Evolutionary conservation across 1,140 invertebrate species (phyloP).

Genomic region (Ips typographus): DNA sequence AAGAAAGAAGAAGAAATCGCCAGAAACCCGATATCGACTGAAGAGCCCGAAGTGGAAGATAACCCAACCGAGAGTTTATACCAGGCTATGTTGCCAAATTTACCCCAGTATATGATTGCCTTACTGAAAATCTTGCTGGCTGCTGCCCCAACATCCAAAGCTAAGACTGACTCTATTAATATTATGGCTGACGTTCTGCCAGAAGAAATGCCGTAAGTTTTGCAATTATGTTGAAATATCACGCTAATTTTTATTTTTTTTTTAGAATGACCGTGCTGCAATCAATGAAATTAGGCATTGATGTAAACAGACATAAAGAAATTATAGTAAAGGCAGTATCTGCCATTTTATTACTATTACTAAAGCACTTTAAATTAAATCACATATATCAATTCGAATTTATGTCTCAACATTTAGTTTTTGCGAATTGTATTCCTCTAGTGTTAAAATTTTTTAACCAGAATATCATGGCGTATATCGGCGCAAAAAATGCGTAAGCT

Average conservation of each 20-base stretch:
- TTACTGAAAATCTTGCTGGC: conserved; percentile 95
- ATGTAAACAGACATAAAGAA: conserved; percentile 98
- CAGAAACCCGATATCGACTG: conserved; percentile 68
- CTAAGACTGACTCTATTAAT: conserved; percentile 98
- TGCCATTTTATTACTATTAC: conserved; percentile 85
- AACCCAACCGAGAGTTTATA: conserved; percentile 88
- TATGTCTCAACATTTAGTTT: conserved; percentile 97
- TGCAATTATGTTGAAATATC: no score
- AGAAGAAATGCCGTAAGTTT: conserved; percentile 82
- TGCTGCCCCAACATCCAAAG: conserved; percentile 95
- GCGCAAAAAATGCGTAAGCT: conserved; percentile 86
- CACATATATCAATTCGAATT: conserved; percentile 99
- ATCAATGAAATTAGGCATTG: conserved; percentile 94
- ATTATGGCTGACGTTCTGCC: conserved; percentile 97
- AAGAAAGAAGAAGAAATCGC: conserved; percentile 81
- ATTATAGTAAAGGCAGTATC: conserved; percentile 98
- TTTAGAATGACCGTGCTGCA: conserved; percentile 85
- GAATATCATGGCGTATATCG: conserved; percentile 94
- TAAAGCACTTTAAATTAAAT: conserved; percentile 99
- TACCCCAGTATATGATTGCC: conserved; percentile 97
- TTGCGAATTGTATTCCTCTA: conserved; percentile 98
- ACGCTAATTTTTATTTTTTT: conserved; percentile 34
- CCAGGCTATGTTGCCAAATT: conserved; percentile 86
- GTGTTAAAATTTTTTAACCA: conserved; percentile 99
- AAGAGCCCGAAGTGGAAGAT: conserved; percentile 63